Conservation (phyloP, 2,797 vertebrate species). For the Cyprinodon diabolis region DNA sequence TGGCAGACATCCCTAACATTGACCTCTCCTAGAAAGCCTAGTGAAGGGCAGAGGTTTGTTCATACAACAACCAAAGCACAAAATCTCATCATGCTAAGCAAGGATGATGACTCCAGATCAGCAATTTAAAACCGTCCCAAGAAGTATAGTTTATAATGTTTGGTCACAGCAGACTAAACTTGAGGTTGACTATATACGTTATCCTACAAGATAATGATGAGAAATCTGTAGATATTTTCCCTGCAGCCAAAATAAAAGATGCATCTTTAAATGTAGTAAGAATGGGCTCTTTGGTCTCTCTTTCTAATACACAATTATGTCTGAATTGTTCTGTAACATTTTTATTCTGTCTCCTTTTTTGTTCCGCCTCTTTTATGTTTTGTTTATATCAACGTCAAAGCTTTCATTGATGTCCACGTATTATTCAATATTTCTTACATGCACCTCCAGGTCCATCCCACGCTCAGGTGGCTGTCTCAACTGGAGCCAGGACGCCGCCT, state of each 20-base stretch:
- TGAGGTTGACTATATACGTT: slow-evolving; percentile 7
- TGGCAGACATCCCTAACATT: slow-evolving; percentile 61
- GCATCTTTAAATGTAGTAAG: slow-evolving; percentile 42
- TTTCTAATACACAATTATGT: slow-evolving; percentile 32
- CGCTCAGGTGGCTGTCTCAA: slow-evolving; percentile 48
- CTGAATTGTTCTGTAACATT: slow-evolving; percentile 25
- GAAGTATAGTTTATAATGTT: slow-evolving; percentile 24
- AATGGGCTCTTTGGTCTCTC: slow-evolving; percentile 37
- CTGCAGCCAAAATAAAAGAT: slow-evolving; percentile 29
- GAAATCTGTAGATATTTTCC: not conserved
- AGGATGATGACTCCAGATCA: slow-evolving; percentile 31
- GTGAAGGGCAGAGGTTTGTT: slow-evolving; percentile 37
- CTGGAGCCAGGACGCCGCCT: slow-evolving; percentile 39
- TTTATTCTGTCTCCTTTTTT: slow-evolving; percentile 7
- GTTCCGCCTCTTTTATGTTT: slow-evolving; percentile 40
- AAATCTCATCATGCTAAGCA: slow-evolving; percentile 47
- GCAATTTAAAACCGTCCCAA: slow-evolving; percentile 15
- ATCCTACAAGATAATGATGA: not conserved
- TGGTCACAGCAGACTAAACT: not conserved
- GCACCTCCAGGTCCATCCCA: slow-evolving; percentile 65
- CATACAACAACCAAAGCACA: slow-evolving; percentile 48
- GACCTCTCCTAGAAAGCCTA: slow-evolving; percentile 63
- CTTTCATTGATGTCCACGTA: slow-evolving; percentile 58
- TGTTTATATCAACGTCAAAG: slow-evolving; percentile 63
- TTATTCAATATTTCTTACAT: slow-evolving; percentile 55